Base-by-base conservation (phyloP, 1,140 invertebrate species). In the Cotesia glomerata region DNA sequence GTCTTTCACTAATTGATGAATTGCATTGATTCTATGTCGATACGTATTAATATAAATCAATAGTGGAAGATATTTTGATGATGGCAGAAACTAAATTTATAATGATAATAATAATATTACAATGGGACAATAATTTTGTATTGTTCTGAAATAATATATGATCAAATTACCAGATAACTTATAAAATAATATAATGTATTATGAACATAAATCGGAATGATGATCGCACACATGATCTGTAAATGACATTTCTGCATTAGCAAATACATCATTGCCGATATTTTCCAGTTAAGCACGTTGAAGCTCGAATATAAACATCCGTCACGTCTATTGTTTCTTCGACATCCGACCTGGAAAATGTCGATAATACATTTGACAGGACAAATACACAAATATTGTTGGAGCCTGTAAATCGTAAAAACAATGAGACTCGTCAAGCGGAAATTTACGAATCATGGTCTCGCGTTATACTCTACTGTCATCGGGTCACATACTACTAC, bases 381-480 rank as follows among this genome's bases (percentile, higher is more conserved):
- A 69, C 66, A 69, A 73, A 73, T 69, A 68, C 72, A 61, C 67
- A 73, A 73, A 73, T 73, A 73, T 73, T 73, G 72, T 68, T 59
- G 49, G 34, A 64, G 58, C 59, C 58, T 69, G 72, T 76, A 74
- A 76, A 76, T 76, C 75, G 75, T 56, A 71, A 72, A 74, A 74
- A 76, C 72, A 76, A 76, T 69, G 74, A 72, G 69, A 63, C 70
- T 74, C 72, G 75, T 74, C 73, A 71, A 58, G 58, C 65, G 35
- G 69, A 62, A 58, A 58, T 35, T 39, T 45, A 49, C 36, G 34
- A 36, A 62, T 58, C 16, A 58, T 34, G 13, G 56, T 65, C 51
- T 68, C 72, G 62, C 63, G 66, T 54, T 58, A 68, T 56, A 74
- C 72, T 61, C 66, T 51, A 51, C 66, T 58, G 52, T 67, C 45